Base-by-base conservation (phyloP, 1,140 invertebrate genomes). In the Pseudomyrmex dendroicus region DNA sequence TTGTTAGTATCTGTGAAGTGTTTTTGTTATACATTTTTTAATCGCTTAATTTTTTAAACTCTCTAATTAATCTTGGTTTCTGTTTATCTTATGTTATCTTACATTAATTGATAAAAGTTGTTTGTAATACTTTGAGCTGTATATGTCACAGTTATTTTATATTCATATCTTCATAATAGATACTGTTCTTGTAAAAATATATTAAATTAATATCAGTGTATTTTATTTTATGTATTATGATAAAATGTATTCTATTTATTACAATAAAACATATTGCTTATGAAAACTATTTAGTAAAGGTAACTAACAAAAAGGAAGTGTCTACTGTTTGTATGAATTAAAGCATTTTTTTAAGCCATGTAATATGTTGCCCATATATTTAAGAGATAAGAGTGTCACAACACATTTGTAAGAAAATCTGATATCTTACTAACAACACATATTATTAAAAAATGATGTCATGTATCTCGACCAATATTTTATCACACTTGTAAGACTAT, bases 401-500 rank as follows among this genome's bases (percentile, higher is more conserved):
- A 35, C 1, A 25, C 4, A 68, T 44, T 12, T 4, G 9, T 57
- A 59, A 59, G n/a, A 35, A 80, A 59, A 72, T 78, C 13, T 5
- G 4, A 5, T 17, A 5, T 1, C 50, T 52, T 46, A 57, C 17
- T 2, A 9, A 22, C 10, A 12, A 52, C 1, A 22, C 67, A 78
- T 46, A 68, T 46, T 77, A 68, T 70, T 57, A 59, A 59, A 2
- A 78, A 56, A 35, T 78, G 20, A 68, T 70, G 15, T 25, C 22
- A 12, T 4, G 12, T 50, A 78, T 70, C 54, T 78, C n/a, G 15
- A 22, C 15, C 17, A 80, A 70, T 54, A n/a, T 2, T 25, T 59
- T 80, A 80, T 80, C 76, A 2, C 44, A 68, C 48, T 50, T 80
- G 5, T 80, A 22, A 22, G 10, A 46, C 12, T 66, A 80, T 48